phyloP scores from a whole-genome alignment of 35 echinoderm and acorn worm species.

The Ophiothrix spiculata region DNA sequence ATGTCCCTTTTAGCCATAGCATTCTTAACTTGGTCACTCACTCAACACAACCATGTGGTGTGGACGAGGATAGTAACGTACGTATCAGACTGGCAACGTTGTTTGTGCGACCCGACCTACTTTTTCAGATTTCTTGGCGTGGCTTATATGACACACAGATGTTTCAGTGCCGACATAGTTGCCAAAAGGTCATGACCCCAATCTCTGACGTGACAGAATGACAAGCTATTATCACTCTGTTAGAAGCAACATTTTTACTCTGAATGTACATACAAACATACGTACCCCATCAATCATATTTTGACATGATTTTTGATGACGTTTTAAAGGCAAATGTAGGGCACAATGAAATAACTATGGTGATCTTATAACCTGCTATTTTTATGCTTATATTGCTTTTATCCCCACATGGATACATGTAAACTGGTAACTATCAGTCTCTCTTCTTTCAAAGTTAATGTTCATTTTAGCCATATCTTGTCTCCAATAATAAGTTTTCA shows the following conservation, averaged over 20 bases:
- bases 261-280: background rate
- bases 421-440: too few relatives aligned
- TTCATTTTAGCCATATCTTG: too few relatives aligned
- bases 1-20: background rate
- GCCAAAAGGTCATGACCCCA: background rate
- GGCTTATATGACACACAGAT: slow-evolving; percentile 9
- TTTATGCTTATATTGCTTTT: too few relatives aligned
- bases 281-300: slow-evolving; percentile 1
- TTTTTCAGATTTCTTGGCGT: background rate
- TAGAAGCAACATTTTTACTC: background rate
- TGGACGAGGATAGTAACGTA: too few relatives aligned
- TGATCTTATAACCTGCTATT: too few relatives aligned
- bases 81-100: slow-evolving; percentile 5
- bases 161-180: background rate
- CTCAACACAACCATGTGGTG: background rate
- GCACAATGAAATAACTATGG: too few relatives aligned
- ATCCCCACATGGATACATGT: too few relatives aligned
- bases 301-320: background rate
- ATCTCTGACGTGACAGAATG: slow-evolving; percentile 8
- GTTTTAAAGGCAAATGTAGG: too few relatives aligned
- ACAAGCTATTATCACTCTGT: slow-evolving; percentile 4
- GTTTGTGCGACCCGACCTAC: background rate
- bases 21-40: background rate
- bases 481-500: too few relatives aligned
- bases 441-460: too few relatives aligned